phyloP scores from a whole-genome alignment of 2,888 invertebrate species.

The Tachina fera region DNA sequence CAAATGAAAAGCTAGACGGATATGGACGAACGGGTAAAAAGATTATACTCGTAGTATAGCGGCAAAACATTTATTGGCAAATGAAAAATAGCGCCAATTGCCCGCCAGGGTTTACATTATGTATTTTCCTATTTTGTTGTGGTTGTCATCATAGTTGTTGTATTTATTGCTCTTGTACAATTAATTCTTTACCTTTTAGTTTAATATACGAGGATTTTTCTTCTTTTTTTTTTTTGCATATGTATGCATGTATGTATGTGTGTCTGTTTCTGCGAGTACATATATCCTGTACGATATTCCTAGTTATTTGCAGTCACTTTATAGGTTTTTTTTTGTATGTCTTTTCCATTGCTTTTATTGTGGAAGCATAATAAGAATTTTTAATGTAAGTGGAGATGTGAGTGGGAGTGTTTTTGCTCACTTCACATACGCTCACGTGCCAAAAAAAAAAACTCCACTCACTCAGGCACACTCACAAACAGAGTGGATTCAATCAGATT shows the following conservation, averaged over 20 bases:
- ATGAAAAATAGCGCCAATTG: constrained; percentile 76
- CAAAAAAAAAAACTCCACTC: too few species aligned
- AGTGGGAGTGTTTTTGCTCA: too few species aligned
- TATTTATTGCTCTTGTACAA: constrained; percentile 68
- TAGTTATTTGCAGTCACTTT: background rate
- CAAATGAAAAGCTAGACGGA: constrained; percentile 6
- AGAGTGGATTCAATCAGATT: too few species aligned
- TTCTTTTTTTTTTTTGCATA: too few species aligned
- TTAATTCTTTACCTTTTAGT: constrained; percentile 65
- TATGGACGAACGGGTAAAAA: constrained; percentile 13
- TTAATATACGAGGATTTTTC: constrained; percentile 44
- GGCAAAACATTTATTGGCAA: constrained; percentile 75
- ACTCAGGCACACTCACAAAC: too few species aligned
- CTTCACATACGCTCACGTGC: too few species aligned
- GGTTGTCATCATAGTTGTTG: constrained; percentile 71
- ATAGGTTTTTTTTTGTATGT: background rate
- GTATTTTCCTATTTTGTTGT: constrained; percentile 72
- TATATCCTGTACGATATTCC: constrained; percentile 18
- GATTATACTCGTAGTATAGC: constrained; percentile 32
- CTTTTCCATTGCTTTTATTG: background rate
- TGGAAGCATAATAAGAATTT: background rate
- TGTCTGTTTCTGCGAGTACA: background rate
- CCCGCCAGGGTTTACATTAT: constrained; percentile 73
- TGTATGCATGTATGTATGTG: background rate
- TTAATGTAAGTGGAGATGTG: too few species aligned